These are phyloP conservation scores for Agapornis canus DNA, from an alignment of 2,797 vertebrate genomes.

Conservation along the genomic window DNA sequence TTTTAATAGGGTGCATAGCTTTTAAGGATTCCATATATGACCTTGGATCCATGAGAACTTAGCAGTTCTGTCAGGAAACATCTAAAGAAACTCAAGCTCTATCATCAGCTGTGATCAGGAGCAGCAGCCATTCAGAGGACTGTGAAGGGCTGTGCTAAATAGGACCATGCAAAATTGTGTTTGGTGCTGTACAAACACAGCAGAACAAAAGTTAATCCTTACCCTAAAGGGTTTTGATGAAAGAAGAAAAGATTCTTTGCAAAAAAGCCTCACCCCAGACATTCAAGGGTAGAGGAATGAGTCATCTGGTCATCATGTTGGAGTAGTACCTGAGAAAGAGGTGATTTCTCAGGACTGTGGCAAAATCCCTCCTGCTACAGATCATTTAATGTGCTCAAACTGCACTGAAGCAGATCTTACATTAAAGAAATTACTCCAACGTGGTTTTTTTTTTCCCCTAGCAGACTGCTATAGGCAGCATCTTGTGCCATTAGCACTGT, in stretches of 20 bases:
- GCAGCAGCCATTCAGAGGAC: background rate
- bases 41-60: background rate
- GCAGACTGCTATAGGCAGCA: background rate
- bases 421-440: background rate
- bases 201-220: slow-evolving; percentile 58
- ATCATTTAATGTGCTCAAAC: background rate
- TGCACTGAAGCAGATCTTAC: background rate
- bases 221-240: slow-evolving; percentile 2
- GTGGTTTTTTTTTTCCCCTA: background rate
- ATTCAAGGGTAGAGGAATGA: background rate
- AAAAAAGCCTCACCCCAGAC: slow-evolving; percentile 56
- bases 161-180: background rate
- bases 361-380: background rate
- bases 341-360: background rate
- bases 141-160: background rate
- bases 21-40: background rate
- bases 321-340: slow-evolving; percentile 31
- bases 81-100: background rate
- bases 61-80: background rate
- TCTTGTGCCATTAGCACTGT: background rate
- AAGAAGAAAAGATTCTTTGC: slow-evolving; percentile 43
- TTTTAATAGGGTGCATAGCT: background rate
- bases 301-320: slow-evolving; percentile 17
- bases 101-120: background rate
- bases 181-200: slow-evolving; percentile 26